Conservation (phyloP, 2,888 invertebrate genomes). For the Lamellibrachia columna region DNA sequence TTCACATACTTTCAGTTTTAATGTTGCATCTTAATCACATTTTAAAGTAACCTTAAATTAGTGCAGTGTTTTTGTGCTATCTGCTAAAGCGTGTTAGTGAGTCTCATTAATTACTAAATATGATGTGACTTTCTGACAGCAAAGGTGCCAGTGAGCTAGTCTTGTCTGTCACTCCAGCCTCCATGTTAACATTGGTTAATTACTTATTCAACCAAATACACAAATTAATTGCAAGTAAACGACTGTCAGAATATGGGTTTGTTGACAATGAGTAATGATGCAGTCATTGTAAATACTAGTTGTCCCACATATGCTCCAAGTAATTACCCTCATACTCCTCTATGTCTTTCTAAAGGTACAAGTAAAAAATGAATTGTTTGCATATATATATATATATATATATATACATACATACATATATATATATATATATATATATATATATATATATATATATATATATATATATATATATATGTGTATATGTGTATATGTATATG, state of each 20-base stretch:
- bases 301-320: not conserved
- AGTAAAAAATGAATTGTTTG: not conserved
- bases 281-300: not conserved
- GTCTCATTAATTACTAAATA: not conserved
- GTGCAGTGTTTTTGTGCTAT: not conserved
- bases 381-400: no score
- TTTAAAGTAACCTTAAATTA: not conserved
- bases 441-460: no score
- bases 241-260: not conserved
- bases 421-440: no score
- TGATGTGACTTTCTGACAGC: not conserved
- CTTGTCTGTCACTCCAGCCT: not conserved
- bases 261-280: not conserved
- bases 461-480: no score
- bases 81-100: not conserved
- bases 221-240: not conserved
- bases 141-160: not conserved
- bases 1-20: not conserved
- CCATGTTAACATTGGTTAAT: not conserved
- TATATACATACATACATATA: no score
- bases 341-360: not conserved
- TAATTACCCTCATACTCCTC: not conserved
- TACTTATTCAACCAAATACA: not conserved
- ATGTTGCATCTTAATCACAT: not conserved
- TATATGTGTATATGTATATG: not conserved